Evolutionary conservation across 2,888 invertebrate genomes (phyloP).

Genomic region (Stenchaetothrips biformis): DNA sequence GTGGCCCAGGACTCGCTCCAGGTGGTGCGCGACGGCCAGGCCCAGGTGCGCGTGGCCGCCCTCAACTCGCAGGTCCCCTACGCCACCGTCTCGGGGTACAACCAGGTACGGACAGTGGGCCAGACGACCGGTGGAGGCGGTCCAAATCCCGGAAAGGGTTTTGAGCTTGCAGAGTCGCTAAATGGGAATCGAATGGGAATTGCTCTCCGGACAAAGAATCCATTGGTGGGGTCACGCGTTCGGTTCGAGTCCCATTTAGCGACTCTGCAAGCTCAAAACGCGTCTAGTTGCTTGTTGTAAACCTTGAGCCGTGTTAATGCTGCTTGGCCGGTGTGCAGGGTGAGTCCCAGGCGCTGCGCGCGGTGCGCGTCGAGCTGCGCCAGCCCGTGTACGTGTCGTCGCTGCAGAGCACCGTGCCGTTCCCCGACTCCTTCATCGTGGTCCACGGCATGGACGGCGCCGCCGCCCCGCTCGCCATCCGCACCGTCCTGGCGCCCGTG

Average conservation of each 20-base stretch:
- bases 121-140: no score
- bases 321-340: not conserved
- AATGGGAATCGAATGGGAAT: no score
- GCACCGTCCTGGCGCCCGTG: conserved; percentile 19
- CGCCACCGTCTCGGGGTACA: not conserved
- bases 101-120: no score
- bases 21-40: conserved; percentile 17
- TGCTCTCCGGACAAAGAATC: no score
- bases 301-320: no score
- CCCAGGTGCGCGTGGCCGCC: conserved; percentile 13
- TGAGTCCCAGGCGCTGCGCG: not conserved
- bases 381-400: conserved; percentile 17
- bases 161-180: no score
- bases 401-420: conserved; percentile 10
- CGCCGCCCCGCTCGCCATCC: conserved; percentile 19
- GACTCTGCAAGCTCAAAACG: no score
- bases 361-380: conserved; percentile 7
- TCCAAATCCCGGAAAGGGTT: no score
- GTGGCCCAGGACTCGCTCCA: conserved; percentile 14
- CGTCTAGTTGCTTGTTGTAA: no score
- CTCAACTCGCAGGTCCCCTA: conserved; percentile 13
- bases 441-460: conserved; percentile 9
- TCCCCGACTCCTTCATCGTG: conserved; percentile 21
- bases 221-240: no score
- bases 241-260: no score